These are phyloP conservation scores for Lepus americanus DNA, from an alignment of 2,113 vertebrate genomes.

Conservation along the genomic window DNA sequence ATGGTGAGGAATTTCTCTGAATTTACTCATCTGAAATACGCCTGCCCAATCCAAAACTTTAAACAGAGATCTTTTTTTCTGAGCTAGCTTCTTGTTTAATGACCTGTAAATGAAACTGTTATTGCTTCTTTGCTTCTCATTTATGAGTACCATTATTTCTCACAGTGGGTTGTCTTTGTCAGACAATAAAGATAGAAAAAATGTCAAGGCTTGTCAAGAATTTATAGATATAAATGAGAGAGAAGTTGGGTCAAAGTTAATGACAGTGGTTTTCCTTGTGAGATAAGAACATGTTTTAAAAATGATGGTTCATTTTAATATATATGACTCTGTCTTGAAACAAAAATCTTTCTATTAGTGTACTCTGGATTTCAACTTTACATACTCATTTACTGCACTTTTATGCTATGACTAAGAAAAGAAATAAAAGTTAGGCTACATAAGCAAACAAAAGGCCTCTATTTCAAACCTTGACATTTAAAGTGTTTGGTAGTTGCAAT, in stretches of 20 bases:
- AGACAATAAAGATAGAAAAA: constrained; percentile 62
- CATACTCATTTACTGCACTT: neutral
- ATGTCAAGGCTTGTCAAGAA: constrained; percentile 76
- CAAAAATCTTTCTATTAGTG: constrained; percentile 18
- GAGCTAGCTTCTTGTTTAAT: constrained; percentile 72
- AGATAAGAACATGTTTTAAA: neutral
- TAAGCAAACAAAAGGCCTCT: neutral
- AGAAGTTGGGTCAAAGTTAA: constrained; percentile 76
- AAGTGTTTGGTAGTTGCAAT: neutral
- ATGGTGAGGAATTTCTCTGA: neutral
- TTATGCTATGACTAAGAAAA: constrained; percentile 53
- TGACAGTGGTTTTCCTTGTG: constrained; percentile 59
- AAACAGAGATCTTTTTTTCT: constrained; percentile 47
- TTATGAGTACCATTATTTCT: constrained; percentile 76
- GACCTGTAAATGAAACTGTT: constrained; percentile 64
- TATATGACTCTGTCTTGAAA: neutral
- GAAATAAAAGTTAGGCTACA: constrained; percentile 26
- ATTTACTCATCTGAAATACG: neutral
- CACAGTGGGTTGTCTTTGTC: constrained; percentile 72
- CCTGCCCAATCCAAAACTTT: constrained; percentile 46
- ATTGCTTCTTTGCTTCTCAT: constrained; percentile 69
- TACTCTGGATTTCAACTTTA: constrained; percentile 8
- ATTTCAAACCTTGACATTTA: constrained; percentile 38
- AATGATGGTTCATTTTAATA: constrained; percentile 57
- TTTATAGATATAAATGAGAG: constrained; percentile 77